These are phyloP conservation scores for Hemistola chrysoprasaria DNA, from an alignment of 2,888 invertebrate species.

Conservation along the genomic window DNA sequence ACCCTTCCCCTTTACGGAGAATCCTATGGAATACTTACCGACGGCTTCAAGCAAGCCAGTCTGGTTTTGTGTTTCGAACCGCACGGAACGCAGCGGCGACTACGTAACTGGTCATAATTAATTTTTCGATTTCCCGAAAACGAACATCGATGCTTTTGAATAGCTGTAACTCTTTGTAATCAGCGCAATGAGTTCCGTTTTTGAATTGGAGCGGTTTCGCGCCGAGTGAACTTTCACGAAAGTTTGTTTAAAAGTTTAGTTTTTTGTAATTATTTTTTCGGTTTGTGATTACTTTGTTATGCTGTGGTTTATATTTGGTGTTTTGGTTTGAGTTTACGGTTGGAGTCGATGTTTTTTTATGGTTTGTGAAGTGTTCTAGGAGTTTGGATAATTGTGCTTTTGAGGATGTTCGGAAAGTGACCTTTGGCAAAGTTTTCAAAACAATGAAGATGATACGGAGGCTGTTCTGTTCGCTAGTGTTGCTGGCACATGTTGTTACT, in stretches of 20 bases:
- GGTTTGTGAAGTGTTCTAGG: constrained; percentile 45
- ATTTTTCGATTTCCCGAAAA: constrained; percentile 60
- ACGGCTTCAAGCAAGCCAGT: constrained; percentile 75
- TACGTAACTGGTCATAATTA: constrained; percentile 47
- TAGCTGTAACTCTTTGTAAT: constrained; percentile 32
- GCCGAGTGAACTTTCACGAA: constrained; percentile 49
- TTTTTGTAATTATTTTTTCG: constrained; percentile 43
- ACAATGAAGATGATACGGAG: constrained; percentile 72
- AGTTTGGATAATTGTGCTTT: constrained; percentile 35
- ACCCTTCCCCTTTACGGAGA: constrained; percentile 79
- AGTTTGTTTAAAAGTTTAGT: constrained; percentile 60
- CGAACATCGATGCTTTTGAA: constrained; percentile 36
- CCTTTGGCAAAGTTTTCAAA: constrained; percentile 35
- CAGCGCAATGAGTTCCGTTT: constrained; percentile 45
- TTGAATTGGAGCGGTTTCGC: constrained; percentile 38
- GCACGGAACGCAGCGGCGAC: constrained; percentile 69
- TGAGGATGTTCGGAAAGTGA: constrained; percentile 49
- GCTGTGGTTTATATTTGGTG: constrained; percentile 51
- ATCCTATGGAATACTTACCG: constrained; percentile 79
- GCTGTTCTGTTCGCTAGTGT: constrained; percentile 58
- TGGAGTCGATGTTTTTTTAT: constrained; percentile 36
- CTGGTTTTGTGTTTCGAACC: constrained; percentile 76
- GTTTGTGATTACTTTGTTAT: constrained; percentile 57
- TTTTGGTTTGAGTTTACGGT: constrained; percentile 49
- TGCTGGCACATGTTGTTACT: constrained; percentile 61